Conservation (phyloP, 2,888 invertebrate species). For the Melieria omissa region DNA sequence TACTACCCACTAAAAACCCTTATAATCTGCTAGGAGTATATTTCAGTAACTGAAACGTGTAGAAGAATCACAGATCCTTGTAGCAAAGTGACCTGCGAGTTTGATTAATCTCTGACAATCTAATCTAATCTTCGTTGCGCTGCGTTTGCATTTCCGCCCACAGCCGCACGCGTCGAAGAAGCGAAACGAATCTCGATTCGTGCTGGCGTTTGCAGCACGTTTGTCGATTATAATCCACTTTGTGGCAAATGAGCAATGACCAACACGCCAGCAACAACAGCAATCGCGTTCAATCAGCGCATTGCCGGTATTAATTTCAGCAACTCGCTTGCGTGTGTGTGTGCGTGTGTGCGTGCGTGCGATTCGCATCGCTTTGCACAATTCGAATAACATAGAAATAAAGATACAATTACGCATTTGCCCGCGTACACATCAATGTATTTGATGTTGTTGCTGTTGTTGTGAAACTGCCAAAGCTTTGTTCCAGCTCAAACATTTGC, state of each 20-base stretch:
- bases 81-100: too few relatives aligned
- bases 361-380: background rate
- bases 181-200: background rate
- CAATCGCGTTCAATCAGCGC: background rate
- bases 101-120: too few relatives aligned
- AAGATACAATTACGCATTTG: background rate
- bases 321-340: background rate
- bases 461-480: too few relatives aligned
- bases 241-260: constrained; percentile 1
- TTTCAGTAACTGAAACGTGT: too few relatives aligned
- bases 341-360: background rate
- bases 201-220: constrained; percentile 2
- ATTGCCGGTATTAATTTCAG: too few relatives aligned
- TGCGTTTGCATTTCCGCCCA: too few relatives aligned
- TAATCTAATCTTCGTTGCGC: too few relatives aligned
- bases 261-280: constrained; percentile 2
- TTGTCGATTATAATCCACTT: background rate
- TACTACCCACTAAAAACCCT: too few relatives aligned
- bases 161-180: too few relatives aligned
- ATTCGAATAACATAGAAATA: constrained; percentile 1
- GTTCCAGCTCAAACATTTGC: too few relatives aligned
- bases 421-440: background rate
- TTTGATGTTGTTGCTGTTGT: background rate
- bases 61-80: too few relatives aligned
- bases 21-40: too few relatives aligned